These are phyloP conservation scores for Muntiacus reevesi DNA, from an alignment of 2,113 vertebrate species.

Conservation along the genomic window DNA sequence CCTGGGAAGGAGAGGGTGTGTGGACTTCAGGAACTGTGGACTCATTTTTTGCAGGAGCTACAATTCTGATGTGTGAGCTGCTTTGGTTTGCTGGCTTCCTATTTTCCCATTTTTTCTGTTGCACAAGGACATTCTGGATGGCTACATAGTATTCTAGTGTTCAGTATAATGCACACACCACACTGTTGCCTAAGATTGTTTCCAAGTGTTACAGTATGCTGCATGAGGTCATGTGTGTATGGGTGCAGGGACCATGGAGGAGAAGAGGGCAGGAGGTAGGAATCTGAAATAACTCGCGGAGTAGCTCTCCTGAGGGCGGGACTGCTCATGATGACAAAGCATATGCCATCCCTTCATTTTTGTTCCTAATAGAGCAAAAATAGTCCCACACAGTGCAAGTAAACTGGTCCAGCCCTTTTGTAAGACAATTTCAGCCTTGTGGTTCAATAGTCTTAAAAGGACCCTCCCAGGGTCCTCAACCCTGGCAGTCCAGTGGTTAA, in stretches of 20 bases:
- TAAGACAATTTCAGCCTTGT: background rate
- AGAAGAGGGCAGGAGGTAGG: accelerated
- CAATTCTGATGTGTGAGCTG: background rate
- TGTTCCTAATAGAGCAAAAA: background rate
- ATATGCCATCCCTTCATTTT: accelerated
- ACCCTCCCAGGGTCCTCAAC: background rate
- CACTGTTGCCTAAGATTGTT: background rate
- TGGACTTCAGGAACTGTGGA: accelerated
- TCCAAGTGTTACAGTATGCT: background rate
- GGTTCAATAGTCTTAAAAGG: background rate
- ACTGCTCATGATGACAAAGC: accelerated
- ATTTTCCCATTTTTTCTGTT: background rate
- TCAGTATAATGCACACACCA: accelerated
- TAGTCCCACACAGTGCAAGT: background rate
- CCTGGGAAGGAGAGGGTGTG: background rate
- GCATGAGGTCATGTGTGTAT: background rate
- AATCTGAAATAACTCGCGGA: accelerated
- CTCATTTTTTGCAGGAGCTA: background rate
- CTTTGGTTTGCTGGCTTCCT: background rate
- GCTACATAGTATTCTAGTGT: background rate
- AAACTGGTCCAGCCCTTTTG: background rate
- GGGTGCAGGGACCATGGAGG: background rate
- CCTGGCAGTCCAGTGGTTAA: background rate
- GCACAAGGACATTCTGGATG: background rate
- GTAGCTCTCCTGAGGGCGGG: background rate